A percentile compares a stretch with the other conserved stretches of the same genome.
Conservation (phyloP, 1,140 invertebrate genomes). For the Bombus balteatus region DNA sequence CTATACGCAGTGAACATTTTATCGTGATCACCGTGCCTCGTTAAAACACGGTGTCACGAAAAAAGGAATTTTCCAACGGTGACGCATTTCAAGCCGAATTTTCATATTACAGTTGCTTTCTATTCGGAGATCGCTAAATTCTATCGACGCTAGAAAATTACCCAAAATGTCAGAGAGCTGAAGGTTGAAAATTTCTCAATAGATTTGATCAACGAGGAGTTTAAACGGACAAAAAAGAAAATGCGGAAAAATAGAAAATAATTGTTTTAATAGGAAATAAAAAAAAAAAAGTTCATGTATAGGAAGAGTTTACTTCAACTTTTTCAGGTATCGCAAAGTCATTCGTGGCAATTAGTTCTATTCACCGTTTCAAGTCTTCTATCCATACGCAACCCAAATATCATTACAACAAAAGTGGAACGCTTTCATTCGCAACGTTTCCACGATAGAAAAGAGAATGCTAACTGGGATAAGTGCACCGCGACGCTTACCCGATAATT, state of each 20-base stretch:
- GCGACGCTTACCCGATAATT: constrained; percentile 23
- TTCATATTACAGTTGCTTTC: background rate
- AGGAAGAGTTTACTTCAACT: too few relatives aligned
- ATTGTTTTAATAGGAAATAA: background rate
- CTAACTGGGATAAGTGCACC: constrained; percentile 5
- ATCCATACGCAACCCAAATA: background rate
- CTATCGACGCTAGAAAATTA: background rate
- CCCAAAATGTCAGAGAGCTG: background rate
- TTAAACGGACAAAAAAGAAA: background rate
- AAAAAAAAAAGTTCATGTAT: too few relatives aligned
- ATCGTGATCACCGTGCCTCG: constrained; percentile 34
- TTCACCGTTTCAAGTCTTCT: too few relatives aligned
- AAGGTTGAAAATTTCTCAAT: background rate
- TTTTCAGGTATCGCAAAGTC: too few relatives aligned
- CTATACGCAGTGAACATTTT: constrained; percentile 52
- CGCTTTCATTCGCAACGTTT: background rate
- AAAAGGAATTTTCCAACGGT: background rate
- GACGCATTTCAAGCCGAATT: background rate
- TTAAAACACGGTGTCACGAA: constrained; percentile 25
- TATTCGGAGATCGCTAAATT: background rate
- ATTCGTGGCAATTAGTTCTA: too few relatives aligned
- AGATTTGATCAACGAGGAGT: background rate
- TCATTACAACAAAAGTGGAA: background rate
- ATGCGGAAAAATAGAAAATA: too few relatives aligned
- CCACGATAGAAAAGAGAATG: background rate